Percentiles rank a stretch among this genome's conserved stretches.
phyloP scores from a whole-genome alignment of 1,140 invertebrate genomes.

The Hydropsyche tenuis region DNA sequence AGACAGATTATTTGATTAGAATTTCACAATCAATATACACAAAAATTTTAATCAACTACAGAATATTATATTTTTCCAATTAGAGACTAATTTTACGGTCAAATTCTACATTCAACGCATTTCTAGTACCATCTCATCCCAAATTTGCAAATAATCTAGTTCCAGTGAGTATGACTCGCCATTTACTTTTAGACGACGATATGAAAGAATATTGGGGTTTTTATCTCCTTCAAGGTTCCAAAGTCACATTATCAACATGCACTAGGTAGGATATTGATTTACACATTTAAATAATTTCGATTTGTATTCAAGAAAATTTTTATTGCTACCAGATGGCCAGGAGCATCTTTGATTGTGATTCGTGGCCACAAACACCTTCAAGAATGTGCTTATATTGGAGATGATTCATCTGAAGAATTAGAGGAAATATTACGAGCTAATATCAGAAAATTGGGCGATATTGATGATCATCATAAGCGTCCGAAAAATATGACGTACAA shows the following conservation, averaged over 20 bases:
- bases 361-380: conserved; percentile 77
- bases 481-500: conserved; percentile 55
- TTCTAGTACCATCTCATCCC: conserved; percentile 69
- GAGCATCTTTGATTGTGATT: conserved; percentile 76
- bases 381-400: conserved; percentile 81
- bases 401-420: conserved; percentile 75
- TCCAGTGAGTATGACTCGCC: conserved; percentile 71
- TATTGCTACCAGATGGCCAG: conserved; percentile 71
- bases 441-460: conserved; percentile 54
- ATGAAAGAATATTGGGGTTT: conserved; percentile 87
- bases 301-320: not conserved
- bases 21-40: too few relatives aligned
- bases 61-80: conserved; percentile 9
- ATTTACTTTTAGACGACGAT: conserved; percentile 75
- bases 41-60: not conserved
- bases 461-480: conserved; percentile 40
- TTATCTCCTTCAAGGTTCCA: conserved; percentile 77
- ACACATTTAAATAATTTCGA: too few relatives aligned
- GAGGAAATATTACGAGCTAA: conserved; percentile 68
- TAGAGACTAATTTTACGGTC: conserved; percentile 73
- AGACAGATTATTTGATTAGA: too few relatives aligned
- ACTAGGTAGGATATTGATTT: conserved; percentile 63
- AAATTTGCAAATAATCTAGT: conserved; percentile 63
- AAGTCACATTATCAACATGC: conserved; percentile 76
- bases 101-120: conserved; percentile 79